Conservation (phyloP, 2,888 invertebrate genomes). For the Ectemnius cavifrons region DNA sequence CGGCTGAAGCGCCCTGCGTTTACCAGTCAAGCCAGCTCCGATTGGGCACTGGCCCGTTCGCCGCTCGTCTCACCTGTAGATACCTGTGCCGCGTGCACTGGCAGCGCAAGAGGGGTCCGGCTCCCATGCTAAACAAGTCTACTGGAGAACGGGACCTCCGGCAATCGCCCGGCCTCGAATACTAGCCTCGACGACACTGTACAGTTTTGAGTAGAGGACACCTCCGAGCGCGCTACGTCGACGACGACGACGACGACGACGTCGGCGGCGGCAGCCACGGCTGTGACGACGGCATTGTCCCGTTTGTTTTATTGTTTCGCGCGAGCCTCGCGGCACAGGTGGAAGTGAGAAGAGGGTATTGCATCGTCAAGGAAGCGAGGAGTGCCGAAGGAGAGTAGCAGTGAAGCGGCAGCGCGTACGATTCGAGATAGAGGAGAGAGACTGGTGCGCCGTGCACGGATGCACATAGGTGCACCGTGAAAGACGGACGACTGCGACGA, state of each 20-base stretch:
- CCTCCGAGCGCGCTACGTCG: not conserved
- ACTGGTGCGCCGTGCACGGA: constrained; percentile 46
- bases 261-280: constrained; percentile 25
- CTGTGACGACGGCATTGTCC: constrained; percentile 57
- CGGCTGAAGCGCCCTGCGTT: constrained; percentile 45
- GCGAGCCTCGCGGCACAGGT: constrained; percentile 47
- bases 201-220: too few relatives aligned
- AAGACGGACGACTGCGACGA: constrained; percentile 15
- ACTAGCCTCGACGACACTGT: too few relatives aligned
- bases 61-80: too few relatives aligned
- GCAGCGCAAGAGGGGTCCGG: too few relatives aligned
- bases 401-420: constrained; percentile 30
- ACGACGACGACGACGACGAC: constrained; percentile 29
- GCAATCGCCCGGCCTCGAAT: too few relatives aligned
- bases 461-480: constrained; percentile 42
- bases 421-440: constrained; percentile 37
- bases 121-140: too few relatives aligned
- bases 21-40: too few relatives aligned
- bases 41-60: too few relatives aligned
- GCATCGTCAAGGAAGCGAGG: constrained; percentile 43
- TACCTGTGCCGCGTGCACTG: too few relatives aligned
- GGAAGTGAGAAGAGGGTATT: constrained; percentile 44
- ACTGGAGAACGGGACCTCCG: too few relatives aligned
- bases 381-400: constrained; percentile 38
- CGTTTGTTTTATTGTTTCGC: constrained; percentile 67